Conservation (phyloP, 2,113 vertebrate species). For the Ranitomeya variabilis region DNA sequence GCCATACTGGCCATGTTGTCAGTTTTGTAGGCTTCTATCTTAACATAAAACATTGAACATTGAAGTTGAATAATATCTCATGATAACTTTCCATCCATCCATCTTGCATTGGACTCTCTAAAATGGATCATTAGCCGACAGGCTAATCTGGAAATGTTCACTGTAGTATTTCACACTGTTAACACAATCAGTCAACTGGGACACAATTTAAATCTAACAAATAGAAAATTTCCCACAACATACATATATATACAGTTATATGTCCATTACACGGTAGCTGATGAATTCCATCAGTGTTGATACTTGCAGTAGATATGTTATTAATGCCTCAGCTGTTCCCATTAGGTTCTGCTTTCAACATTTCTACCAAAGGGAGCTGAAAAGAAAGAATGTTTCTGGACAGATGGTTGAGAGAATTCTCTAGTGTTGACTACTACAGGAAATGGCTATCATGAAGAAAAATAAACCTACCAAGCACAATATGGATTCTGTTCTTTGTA, state of each 20-base stretch:
- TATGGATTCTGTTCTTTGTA: not conserved
- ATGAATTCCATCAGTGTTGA: not conserved
- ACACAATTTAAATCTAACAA: not conserved
- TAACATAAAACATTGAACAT: not conserved
- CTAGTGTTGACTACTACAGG: not conserved
- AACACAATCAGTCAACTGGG: not conserved
- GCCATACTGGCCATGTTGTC: not conserved
- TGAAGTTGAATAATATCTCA: too few species aligned
- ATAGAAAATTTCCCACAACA: not conserved
- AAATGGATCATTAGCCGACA: too few species aligned
- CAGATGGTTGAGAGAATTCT: not conserved
- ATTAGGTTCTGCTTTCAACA: slow-evolving; percentile 10
- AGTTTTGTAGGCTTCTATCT: not conserved
- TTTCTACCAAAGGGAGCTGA: slow-evolving; percentile 34
- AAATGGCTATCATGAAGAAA: not conserved
- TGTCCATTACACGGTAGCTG: not conserved
- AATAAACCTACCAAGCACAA: not conserved
- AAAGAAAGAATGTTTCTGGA: not conserved
- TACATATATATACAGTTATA: not conserved
- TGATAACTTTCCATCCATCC: too few species aligned
- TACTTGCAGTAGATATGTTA: slow-evolving; percentile 26
- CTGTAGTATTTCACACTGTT: not conserved
- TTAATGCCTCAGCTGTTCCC: slow-evolving; percentile 35
- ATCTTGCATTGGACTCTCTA: too few species aligned
- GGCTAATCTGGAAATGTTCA: not conserved